Evolutionary conservation across 2,113 vertebrate genomes (phyloP).

Genomic region (Mastomys natalensis): DNA sequence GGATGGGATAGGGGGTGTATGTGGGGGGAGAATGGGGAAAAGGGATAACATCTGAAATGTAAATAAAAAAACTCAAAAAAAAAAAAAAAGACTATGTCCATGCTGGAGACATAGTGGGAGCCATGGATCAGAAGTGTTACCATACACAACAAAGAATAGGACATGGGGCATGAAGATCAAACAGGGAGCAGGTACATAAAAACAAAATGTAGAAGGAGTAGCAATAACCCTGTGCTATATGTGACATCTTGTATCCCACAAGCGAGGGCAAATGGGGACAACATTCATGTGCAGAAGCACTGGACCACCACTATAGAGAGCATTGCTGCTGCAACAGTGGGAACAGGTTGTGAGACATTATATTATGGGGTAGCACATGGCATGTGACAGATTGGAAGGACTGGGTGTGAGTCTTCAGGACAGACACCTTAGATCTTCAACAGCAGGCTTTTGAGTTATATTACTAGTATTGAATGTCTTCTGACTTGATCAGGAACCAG

Average conservation of each 20-base stretch:
- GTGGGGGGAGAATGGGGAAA: too few relatives aligned
- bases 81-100: background rate
- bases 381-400: background rate
- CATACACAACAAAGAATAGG: background rate
- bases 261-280: background rate
- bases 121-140: background rate
- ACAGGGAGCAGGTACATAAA: background rate
- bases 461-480: background rate
- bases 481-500: background rate
- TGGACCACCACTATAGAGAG: too few relatives aligned
- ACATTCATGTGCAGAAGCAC: rapidly evolving
- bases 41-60: too few relatives aligned
- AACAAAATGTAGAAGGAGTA: background rate
- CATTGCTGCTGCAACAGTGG: background rate
- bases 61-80: too few relatives aligned
- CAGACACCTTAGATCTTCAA: background rate
- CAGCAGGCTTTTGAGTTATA: background rate
- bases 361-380: background rate
- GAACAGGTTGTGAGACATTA: background rate
- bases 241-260: background rate
- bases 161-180: background rate
- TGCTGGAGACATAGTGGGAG: background rate
- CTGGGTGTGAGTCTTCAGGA: background rate
- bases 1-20: too few relatives aligned
- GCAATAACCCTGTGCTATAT: background rate